Conservation (phyloP, 1,140 invertebrate species). For the Paralvinella palmiformis region DNA sequence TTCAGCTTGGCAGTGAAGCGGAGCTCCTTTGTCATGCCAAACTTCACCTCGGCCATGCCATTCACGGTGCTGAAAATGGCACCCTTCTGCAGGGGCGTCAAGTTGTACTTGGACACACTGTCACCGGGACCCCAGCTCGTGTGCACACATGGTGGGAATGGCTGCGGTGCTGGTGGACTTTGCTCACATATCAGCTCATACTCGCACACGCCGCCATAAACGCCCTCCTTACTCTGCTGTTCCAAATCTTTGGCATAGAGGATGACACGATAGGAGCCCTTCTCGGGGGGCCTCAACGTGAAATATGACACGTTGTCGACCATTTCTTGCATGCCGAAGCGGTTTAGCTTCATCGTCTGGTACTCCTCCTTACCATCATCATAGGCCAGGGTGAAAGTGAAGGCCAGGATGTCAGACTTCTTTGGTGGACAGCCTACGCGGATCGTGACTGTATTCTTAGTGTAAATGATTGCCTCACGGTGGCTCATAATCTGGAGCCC, state of each 20-base stretch:
- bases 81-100: constrained; percentile 41
- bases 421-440: constrained; percentile 19
- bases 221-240: constrained; percentile 43
- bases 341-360: constrained; percentile 39
- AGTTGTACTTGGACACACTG: constrained; percentile 29
- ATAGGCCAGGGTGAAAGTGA: constrained; percentile 45
- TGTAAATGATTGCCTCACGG: constrained; percentile 36
- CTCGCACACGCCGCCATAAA: constrained; percentile 49
- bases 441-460: constrained; percentile 15
- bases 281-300: constrained; percentile 43
- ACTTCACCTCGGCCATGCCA: constrained; percentile 24
- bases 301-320: constrained; percentile 42
- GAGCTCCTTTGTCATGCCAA: constrained; percentile 30
- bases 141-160: constrained; percentile 48
- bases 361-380: constrained; percentile 45
- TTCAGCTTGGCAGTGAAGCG: constrained; percentile 50
- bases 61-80: constrained; percentile 34
- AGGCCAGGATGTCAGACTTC: constrained; percentile 32
- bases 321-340: constrained; percentile 47
- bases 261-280: constrained; percentile 45
- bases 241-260: constrained; percentile 49
- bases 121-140: constrained; percentile 43
- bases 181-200: constrained; percentile 38
- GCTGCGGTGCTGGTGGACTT: constrained; percentile 23
- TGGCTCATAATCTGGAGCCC: constrained; percentile 48